Evolutionary conservation across 1,140 invertebrate genomes (phyloP), one percentile per base, ranked within the genome.

Genomic region (Platyura marginata): DNA sequence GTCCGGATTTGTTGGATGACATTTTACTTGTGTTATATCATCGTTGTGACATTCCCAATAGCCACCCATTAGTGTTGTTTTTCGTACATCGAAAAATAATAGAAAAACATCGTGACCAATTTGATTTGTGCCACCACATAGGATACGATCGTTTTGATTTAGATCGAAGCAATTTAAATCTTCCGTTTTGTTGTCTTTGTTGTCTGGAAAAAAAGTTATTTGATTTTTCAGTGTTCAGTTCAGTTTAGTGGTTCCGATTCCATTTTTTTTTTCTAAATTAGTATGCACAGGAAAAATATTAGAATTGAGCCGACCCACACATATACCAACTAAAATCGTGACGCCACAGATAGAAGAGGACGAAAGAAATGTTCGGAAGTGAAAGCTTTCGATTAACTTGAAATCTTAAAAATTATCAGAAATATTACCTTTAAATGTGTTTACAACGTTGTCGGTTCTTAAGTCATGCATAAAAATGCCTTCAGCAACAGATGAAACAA

Each of bases 21-120:
- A 95, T 49, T 71, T 65, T 0, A 90, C 68, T 56, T 80, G 70
- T 22, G 83, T 85, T 10, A 93, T 71, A 58, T 90, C 86, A 63
- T 88, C 83, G 46, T 75, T 74, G 52, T 91, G 86, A 21, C 77
- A 18, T 51, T 91, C 79, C 74, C 78, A 82, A 57, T 91, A 94
- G 9, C 77, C 81, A 3, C 88, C 88, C 3, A 91, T 58, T 11
- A 81, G 60, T 48, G 71, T 70, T 1, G 67, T 58, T 41, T 66
- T 69, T 46, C 84, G 67, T 18, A 76, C 58, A 62, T 91, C 87
- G 79, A 82, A 91, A 63, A 90, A 91, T 29, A 90, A 57, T 22
- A 89, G 67, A 56, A 71, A 87, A 11, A 78, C 69, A 55, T 86
- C 81, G 32, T 72, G 70, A 44, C 73, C 68, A 42, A 73, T 63